Evolutionary conservation across 2,888 invertebrate species (phyloP).

Genomic region (Scotopteryx bipunctaria): DNA sequence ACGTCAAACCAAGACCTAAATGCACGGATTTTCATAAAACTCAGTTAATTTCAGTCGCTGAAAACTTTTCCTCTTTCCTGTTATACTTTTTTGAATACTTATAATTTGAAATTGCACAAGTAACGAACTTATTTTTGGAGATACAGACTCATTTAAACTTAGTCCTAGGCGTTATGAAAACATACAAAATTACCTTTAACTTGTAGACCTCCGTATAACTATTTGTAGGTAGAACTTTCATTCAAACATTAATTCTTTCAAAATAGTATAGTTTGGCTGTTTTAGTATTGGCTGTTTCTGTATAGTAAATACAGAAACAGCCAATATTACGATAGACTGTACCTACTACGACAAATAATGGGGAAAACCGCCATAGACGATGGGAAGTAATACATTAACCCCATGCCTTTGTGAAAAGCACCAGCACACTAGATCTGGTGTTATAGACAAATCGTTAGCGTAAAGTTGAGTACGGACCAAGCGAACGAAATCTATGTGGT

Average conservation of each 20-base stretch:
- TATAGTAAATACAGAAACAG: no score
- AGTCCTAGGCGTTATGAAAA: neutral
- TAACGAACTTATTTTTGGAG: constrained; percentile 10
- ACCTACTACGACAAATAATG: neutral
- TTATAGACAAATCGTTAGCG: constrained; percentile 1
- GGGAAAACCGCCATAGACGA: constrained; percentile 12
- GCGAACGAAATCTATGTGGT: no score
- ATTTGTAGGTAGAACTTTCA: no score
- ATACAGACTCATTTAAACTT: neutral
- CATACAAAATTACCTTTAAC: neutral
- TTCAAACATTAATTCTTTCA: no score
- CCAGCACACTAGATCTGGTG: constrained; percentile 39
- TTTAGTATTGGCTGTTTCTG: no score
- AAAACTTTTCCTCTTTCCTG: constrained; percentile 20
- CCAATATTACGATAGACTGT: neutral
- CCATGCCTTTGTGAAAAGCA: constrained; percentile 58
- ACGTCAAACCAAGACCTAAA: constrained; percentile 1
- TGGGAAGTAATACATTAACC: constrained; percentile 34
- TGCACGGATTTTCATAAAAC: constrained; percentile 21
- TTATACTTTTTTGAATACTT: constrained; percentile 14
- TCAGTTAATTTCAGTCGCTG: constrained; percentile 28
- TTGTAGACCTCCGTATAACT: no score
- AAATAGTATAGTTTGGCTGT: no score
- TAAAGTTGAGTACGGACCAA: no score
- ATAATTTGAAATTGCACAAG: constrained; percentile 19